These are phyloP conservation scores for Zoanthus sociatus DNA, from an alignment of 92 coral and sea anemone genomes.

Conservation along the genomic window DNA sequence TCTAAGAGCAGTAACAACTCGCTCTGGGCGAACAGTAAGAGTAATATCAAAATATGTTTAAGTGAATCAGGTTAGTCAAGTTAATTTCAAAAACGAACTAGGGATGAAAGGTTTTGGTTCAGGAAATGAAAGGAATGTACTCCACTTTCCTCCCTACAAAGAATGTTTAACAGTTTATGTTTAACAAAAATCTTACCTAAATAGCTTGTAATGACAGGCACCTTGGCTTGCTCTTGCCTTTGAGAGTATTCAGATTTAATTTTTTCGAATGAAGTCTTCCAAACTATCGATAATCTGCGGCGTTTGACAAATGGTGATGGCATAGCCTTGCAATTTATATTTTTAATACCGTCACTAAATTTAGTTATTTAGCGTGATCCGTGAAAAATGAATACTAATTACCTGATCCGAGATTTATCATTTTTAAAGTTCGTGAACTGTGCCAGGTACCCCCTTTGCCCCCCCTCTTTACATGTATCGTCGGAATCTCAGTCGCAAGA, in stretches of 20 bases:
- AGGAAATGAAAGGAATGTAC: neutral
- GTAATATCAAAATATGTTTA: neutral
- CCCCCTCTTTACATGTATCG: neutral
- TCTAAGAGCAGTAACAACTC: constrained; percentile 30
- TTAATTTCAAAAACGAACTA: constrained; percentile 4
- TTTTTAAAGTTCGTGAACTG: constrained; percentile 1
- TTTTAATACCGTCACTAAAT: neutral
- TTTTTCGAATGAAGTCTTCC: neutral
- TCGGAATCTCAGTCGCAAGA: constrained; percentile 1
- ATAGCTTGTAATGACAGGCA: neutral
- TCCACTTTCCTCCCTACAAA: neutral
- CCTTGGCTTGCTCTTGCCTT: constrained; percentile 8
- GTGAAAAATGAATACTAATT: neutral
- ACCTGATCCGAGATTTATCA: neutral
- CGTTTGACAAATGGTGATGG: neutral
- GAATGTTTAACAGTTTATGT: constrained; percentile 4
- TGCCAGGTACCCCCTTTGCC: neutral
- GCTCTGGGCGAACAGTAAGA: constrained; percentile 21
- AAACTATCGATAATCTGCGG: neutral
- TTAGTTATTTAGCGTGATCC: constrained; percentile 3
- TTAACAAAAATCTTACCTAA: neutral
- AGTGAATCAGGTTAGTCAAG: neutral
- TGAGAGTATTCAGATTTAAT: neutral
- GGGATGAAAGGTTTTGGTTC: constrained; percentile 3
- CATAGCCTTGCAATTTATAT: constrained; percentile 1